phyloP scores from a whole-genome alignment of 1,140 invertebrate species.

The Acromyrmex charruanus region DNA sequence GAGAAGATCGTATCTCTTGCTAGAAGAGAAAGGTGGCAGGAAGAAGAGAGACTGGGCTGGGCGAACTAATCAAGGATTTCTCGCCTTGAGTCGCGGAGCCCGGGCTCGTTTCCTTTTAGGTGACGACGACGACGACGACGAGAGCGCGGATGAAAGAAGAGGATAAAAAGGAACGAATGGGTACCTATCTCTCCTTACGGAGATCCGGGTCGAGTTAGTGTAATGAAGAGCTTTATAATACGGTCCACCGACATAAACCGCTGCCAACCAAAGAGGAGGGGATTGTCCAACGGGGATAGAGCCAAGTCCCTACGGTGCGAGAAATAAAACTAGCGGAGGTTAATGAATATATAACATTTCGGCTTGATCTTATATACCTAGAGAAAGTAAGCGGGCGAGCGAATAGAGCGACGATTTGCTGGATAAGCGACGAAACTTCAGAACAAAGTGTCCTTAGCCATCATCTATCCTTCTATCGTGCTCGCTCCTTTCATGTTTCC shows the following conservation, averaged over 20 bases:
- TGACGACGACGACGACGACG: conserved; percentile 73
- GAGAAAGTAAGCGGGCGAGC: conserved; percentile 53
- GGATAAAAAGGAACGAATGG: conserved; percentile 70
- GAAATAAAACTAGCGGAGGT: conserved; percentile 70
- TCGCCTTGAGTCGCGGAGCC: conserved; percentile 72
- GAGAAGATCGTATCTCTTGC: conserved; percentile 75
- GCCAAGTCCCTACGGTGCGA: conserved; percentile 12
- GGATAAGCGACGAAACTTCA: conserved; percentile 37
- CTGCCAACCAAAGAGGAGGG: conserved; percentile 37
- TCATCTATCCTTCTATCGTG: conserved; percentile 29
- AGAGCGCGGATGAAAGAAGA: conserved; percentile 73
- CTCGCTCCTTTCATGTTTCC: conserved; percentile 57
- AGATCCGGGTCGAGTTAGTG: conserved; percentile 72
- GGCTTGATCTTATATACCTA: conserved; percentile 75
- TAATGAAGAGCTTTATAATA: conserved; percentile 80
- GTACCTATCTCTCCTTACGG: conserved; percentile 70
- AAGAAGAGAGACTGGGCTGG: conserved; percentile 51
- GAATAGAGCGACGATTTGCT: conserved; percentile 35
- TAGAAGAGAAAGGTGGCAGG: conserved; percentile 67
- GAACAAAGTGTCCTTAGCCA: conserved; percentile 58
- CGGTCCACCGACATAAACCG: conserved; percentile 69
- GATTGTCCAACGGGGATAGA: conserved; percentile 20
- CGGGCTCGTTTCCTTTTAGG: conserved; percentile 76
- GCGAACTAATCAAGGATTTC: conserved; percentile 78
- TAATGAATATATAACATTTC: conserved; percentile 78